Conservation (phyloP, 1,140 invertebrate genomes). For the Oppia nitens region DNA sequence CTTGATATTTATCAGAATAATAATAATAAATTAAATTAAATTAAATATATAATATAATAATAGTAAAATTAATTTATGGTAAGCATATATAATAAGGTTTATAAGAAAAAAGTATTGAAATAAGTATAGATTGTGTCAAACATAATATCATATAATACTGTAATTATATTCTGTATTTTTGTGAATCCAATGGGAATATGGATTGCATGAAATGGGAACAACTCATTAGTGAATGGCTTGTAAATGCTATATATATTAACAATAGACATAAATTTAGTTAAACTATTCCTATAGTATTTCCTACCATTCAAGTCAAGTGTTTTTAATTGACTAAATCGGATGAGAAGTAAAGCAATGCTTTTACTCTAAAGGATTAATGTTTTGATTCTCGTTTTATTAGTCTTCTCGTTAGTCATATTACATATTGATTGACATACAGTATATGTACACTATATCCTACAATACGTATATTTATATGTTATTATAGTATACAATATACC, state of each 20-base stretch:
- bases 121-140: too few species aligned
- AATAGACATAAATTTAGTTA: not conserved
- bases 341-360: not conserved
- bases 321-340: not conserved
- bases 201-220: not conserved
- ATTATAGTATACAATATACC: too few species aligned
- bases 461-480: too few species aligned
- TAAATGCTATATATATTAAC: not conserved
- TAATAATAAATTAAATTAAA: too few species aligned
- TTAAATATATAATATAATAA: too few species aligned
- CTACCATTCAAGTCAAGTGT: not conserved
- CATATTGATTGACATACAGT: not conserved
- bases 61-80: too few species aligned
- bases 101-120: too few species aligned
- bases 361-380: not conserved
- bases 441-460: too few species aligned
- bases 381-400: not conserved
- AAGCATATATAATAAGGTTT: too few species aligned
- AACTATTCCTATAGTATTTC: not conserved
- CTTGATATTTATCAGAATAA: too few species aligned
- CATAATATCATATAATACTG: too few species aligned
- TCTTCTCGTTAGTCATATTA: not conserved
- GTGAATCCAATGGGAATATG: not conserved
- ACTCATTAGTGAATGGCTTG: not conserved
- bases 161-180: too few species aligned